Base-by-base conservation (phyloP, 1,140 invertebrate species). In the Temnothorax nylanderi region DNA sequence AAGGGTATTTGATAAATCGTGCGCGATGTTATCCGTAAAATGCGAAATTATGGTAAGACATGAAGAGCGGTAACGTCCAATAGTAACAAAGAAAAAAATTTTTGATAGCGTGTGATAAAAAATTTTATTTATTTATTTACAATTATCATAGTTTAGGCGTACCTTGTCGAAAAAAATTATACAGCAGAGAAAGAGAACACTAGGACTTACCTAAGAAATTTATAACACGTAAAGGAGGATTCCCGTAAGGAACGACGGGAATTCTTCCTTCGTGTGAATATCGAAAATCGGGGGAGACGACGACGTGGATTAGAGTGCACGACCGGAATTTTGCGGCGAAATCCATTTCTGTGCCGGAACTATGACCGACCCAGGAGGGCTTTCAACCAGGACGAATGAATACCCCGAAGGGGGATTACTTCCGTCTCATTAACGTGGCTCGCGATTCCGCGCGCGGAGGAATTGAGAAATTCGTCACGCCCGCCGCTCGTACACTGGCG, bases 301-400 rank as follows among this genome's bases (percentile, higher is more conserved):
- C 88, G 82, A 82, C 56, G 88, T 77, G 88, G 84, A 90, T 90
- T 90, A 90, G 76, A 90, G 77, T 74, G 89, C 85, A 80, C 88
- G 89, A 89, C 85, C 72, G 89, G 85, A 90, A 89, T 90, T 78
- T 89, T 88, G 88, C 85, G 89, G 89, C 49, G 85, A 87, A 89
- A 90, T 89, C 89, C 88, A 90, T 90, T 90, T 64, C 88, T 87
- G 56, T 64, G 71, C 76, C 88, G 88, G 88, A 89, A 89, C 88
- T 86, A 90, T 90, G 88, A 84, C 89, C 89, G 88, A 90, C 85
- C 88, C 88, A 26, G 84, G 88, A 77, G 88, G 76, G 89, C 88
- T 90, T 90, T 90, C 89, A 90, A 71, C 87, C 54, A 89, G 87
- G 56, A 84, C 85, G 88, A 89, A 90, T 90, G 89, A 90, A 89